phyloP scores from a whole-genome alignment of 2,797 vertebrate species.

The Coregonus ussuriensis region DNA sequence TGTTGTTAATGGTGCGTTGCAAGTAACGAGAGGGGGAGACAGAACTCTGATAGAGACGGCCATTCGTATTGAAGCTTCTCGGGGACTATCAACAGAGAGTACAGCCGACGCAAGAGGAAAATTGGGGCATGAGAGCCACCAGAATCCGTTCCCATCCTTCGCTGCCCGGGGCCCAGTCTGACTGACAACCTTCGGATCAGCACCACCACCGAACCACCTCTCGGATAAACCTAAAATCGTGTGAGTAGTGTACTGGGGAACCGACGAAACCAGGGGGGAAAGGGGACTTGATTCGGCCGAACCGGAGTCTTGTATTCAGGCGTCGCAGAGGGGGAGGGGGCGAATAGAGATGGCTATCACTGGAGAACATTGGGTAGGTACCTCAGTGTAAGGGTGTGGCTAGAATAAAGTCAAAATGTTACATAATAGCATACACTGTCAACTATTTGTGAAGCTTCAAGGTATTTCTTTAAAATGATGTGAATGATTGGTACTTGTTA shows the following conservation, averaged over 20 bases:
- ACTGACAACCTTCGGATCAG: conserved; percentile 85
- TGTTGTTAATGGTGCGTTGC: conserved; percentile 65
- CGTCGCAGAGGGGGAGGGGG: conserved; percentile 70
- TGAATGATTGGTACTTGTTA: not conserved
- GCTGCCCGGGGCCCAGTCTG: conserved; percentile 65
- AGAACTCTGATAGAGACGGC: conserved; percentile 47
- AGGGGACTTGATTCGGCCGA: conserved; percentile 62
- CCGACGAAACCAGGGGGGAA: conserved; percentile 81
- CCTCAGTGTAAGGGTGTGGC: conserved; percentile 59
- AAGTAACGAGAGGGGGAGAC: conserved; percentile 68
- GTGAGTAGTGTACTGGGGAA: conserved; percentile 66
- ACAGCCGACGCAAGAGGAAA: conserved; percentile 66
- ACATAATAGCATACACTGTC: not conserved
- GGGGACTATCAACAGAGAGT: conserved; percentile 73
- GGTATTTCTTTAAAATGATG: conserved; percentile 16
- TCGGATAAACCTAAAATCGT: conserved; percentile 81
- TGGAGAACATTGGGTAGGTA: conserved; percentile 31
- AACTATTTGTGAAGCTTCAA: not conserved
- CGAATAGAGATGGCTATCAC: conserved; percentile 45
- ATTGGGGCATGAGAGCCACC: conserved; percentile 73
- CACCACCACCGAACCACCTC: conserved; percentile 75
- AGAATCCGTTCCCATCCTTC: conserved; percentile 90
- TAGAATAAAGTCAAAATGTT: conserved; percentile 32
- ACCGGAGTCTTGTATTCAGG: conserved; percentile 62
- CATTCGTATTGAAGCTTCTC: conserved; percentile 58